Percentiles rank a stretch among this genome's conserved stretches.
These are phyloP conservation scores for Chlorospingus semifuscus DNA, from an alignment of 2,797 vertebrate genomes.

Conservation along the genomic window DNA sequence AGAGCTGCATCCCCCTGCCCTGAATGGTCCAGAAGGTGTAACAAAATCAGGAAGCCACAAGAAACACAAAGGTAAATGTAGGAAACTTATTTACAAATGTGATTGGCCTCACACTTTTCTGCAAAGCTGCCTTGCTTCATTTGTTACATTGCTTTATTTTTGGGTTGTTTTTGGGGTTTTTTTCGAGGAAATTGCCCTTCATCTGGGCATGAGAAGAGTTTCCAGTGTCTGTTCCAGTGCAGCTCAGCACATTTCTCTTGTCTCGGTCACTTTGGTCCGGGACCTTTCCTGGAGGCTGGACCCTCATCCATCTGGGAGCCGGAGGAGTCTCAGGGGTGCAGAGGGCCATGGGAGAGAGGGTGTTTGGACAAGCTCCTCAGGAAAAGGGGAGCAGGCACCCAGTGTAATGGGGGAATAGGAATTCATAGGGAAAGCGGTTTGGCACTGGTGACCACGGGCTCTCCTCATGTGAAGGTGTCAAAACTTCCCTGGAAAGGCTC, in stretches of 20 bases:
- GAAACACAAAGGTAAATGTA: background rate
- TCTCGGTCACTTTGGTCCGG: background rate
- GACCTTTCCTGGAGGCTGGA: background rate
- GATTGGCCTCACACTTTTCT: background rate
- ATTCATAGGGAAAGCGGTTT: no score
- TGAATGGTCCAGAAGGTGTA: accelerated
- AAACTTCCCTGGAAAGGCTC: no score
- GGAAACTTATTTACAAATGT: background rate
- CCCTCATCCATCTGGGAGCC: background rate
- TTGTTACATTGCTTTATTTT: background rate
- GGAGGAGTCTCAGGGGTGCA: background rate
- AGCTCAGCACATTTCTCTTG: background rate
- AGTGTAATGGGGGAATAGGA: no score
- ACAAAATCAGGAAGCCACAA: background rate
- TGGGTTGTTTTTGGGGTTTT: background rate
- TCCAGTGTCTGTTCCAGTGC: background rate
- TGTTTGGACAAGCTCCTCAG: background rate
- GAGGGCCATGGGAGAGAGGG: background rate
- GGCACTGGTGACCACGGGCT: no score
- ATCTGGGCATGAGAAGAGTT: background rate
- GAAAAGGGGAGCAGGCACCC: background rate
- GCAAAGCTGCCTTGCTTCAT: background rate
- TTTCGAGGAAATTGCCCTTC: background rate
- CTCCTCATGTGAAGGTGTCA: no score
- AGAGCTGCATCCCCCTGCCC: background rate